These are phyloP conservation scores for Hestina assimilis DNA, from an alignment of 1,140 invertebrate genomes.

Conservation along the genomic window DNA sequence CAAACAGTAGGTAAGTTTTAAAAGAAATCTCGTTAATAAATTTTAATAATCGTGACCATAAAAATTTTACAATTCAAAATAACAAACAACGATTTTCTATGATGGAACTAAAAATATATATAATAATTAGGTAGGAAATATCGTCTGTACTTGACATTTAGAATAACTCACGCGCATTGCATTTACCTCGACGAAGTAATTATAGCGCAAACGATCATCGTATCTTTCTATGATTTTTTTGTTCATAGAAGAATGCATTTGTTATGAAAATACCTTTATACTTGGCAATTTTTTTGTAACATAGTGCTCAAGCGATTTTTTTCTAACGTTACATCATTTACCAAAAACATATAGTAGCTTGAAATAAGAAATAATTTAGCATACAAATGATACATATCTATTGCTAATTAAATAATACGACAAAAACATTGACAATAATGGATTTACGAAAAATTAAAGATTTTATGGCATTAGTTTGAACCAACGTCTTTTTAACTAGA, in stretches of 20 bases:
- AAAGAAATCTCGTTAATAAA: background rate
- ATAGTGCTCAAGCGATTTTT: background rate
- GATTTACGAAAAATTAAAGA: too few species aligned
- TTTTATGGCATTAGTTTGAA: too few species aligned
- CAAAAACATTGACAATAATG: too few species aligned
- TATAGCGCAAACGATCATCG: constrained; percentile 23
- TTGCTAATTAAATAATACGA: too few species aligned
- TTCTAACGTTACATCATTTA: too few species aligned
- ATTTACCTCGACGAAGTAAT: constrained; percentile 33
- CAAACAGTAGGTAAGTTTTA: too few species aligned
- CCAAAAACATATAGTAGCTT: too few species aligned
- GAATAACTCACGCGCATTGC: constrained; percentile 29
- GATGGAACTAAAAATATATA: constrained; percentile 25
- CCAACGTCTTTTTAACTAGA: too few species aligned
- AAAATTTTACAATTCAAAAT: background rate
- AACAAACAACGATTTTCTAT: constrained; percentile 24
- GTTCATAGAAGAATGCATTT: background rate
- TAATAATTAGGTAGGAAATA: constrained; percentile 36
- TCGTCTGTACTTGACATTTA: constrained; percentile 41
- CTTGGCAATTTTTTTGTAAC: background rate
- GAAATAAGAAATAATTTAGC: too few species aligned
- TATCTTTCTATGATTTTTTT: constrained; percentile 25
- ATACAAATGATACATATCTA: too few species aligned
- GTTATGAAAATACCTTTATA: background rate
- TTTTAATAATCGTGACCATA: background rate